Percentiles rank a stretch among this genome's conserved stretches.
phyloP scores from a whole-genome alignment of 2,888 invertebrate species.

The Diarsia brunnea region DNA sequence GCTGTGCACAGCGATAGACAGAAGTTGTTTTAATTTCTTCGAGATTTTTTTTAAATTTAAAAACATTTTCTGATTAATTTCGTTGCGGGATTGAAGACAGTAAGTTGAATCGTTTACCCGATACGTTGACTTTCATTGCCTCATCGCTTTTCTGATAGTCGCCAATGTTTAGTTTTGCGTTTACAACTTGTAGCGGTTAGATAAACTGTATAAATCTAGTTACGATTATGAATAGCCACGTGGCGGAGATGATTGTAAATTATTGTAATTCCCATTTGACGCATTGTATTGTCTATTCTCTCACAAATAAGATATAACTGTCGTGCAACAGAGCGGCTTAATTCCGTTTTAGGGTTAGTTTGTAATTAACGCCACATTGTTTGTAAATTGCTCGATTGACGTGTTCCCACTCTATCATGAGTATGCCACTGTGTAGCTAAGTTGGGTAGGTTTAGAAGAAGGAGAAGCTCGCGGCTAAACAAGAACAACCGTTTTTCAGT shows the following conservation, averaged over 20 bases:
- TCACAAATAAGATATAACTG: conserved; percentile 1
- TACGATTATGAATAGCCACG: too few relatives aligned
- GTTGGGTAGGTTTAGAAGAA: not conserved
- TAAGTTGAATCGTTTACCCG: not conserved
- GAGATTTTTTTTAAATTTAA: too few relatives aligned
- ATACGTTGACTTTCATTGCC: not conserved
- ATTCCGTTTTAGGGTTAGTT: not conserved
- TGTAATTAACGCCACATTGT: conserved; percentile 3
- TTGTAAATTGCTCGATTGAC: not conserved
- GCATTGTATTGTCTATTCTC: not conserved
- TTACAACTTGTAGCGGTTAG: too few relatives aligned
- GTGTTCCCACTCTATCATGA: not conserved
- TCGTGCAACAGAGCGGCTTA: not conserved
- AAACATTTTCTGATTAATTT: not conserved
- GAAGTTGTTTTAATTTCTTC: too few relatives aligned
- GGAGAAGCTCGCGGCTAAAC: not conserved
- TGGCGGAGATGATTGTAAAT: not conserved
- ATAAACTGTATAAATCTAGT: too few relatives aligned
- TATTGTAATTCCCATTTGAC: not conserved
- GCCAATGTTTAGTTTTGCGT: not conserved
- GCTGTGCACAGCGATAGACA: too few relatives aligned
- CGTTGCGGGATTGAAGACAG: not conserved
- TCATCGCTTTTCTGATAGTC: not conserved
- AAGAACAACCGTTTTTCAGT: too few relatives aligned
- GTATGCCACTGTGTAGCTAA: not conserved